A percentile compares a stretch with the other conserved stretches of the same genome.
Conservation (phyloP, 2,888 invertebrate species). For the Creontiades dilutus region DNA sequence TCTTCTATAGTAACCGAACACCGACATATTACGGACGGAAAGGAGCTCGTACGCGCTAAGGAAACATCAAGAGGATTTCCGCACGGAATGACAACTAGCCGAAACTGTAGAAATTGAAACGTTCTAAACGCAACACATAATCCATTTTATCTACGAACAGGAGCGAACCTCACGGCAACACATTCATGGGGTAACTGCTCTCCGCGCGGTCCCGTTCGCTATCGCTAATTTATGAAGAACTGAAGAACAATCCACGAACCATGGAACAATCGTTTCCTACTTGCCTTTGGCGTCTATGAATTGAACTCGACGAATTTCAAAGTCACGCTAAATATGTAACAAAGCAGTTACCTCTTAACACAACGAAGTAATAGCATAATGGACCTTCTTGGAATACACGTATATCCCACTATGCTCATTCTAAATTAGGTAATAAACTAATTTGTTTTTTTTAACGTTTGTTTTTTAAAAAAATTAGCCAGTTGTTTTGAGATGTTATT, state of each 20-base stretch:
- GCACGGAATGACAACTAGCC: background rate
- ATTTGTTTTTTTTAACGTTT: too few species aligned
- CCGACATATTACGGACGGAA: conserved; percentile 9
- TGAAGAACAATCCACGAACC: too few species aligned
- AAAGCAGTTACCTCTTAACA: background rate
- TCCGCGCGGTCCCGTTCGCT: background rate
- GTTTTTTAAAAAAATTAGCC: too few species aligned
- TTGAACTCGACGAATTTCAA: background rate
- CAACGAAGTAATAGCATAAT: background rate
- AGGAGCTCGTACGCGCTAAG: background rate
- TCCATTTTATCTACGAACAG: background rate
- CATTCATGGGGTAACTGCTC: background rate
- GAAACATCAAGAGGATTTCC: background rate
- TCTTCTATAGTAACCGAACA: background rate
- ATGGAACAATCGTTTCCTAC: background rate
- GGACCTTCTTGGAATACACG: too few species aligned
- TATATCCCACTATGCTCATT: too few species aligned
- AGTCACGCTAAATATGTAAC: background rate
- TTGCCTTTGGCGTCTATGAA: background rate
- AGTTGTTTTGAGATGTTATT: too few species aligned
- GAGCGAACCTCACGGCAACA: background rate
- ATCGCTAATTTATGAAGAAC: background rate
- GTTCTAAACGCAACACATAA: background rate
- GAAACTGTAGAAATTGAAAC: background rate
- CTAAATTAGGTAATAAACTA: too few species aligned